Base-by-base conservation (phyloP, 2,888 invertebrate genomes). In the Drosophila leonis region DNA sequence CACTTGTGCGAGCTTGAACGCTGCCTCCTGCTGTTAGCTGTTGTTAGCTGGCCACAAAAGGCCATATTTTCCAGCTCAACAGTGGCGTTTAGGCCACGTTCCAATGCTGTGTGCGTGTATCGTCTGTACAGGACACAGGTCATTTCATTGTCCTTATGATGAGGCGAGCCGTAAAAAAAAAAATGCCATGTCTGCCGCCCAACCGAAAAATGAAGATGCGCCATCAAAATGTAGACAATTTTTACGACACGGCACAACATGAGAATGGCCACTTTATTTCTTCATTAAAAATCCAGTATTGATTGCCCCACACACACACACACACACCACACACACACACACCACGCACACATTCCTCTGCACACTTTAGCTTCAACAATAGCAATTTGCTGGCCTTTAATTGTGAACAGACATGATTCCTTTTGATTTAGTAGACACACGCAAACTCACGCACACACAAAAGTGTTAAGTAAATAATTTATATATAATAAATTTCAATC, bases 201-300 rank as follows among this genome's bases (percentile, higher is more conserved):
- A 54, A 37, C 41, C 49, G n/a, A 37, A 55, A 39, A 42, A 55
- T 31, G 52, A 63, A 75, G 68, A 66, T 61, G 57, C 68, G 72
- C 72, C 84, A 89, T 89, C 87, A 89, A 89, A 86, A 79, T 84
- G 86, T 82, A 89, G 86, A 89, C 88, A 85, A 87, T 81, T 86
- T 88, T 86, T 86, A 87, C 71, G 86, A 76, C 78, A 74, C 71
- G 71, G 67, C 65, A 70, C 70, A 81, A 69, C 78, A 87, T 75
- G 76, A 72, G 82, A 81, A 85, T 81, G 85, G 85, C 79, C 81
- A 81, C 83, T 87, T 86, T 86, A 86, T 86, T 86, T 86, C 86
- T 86, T 86, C 90, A 86, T 86, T 89, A 86, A 86, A 89, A 86
- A 82, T 62, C 83, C 66, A 31, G 81, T 87, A 88, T 85, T 82